These are phyloP conservation scores for Clarias platycephalus DNA, from an alignment of 2,797 vertebrate genomes.

Conservation along the genomic window DNA sequence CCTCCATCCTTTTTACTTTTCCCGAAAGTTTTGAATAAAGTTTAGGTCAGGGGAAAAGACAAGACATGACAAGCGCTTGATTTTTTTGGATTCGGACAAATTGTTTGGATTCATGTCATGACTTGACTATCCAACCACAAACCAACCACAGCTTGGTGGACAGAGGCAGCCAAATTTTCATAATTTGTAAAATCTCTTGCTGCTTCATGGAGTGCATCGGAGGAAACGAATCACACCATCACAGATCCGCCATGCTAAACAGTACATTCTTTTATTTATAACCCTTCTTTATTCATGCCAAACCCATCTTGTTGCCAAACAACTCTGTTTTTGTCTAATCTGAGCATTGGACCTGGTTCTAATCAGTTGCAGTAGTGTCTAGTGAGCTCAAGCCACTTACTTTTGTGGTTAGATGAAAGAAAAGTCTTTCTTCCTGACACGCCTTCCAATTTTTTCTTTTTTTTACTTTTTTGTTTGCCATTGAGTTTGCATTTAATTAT, in stretches of 20 bases:
- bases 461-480: not conserved
- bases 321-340: not conserved
- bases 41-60: not conserved
- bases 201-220: not conserved
- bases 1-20: not conserved
- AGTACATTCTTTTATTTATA: not conserved
- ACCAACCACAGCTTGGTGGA: not conserved
- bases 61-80: not conserved
- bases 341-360: not conserved
- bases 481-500: not conserved
- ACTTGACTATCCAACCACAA: not conserved
- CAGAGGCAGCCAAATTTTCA: not conserved
- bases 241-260: not conserved
- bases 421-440: not conserved
- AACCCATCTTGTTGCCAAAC: constrained; percentile 16
- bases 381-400: not conserved
- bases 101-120: not conserved
- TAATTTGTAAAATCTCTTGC: not conserved
- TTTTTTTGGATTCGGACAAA: not conserved
- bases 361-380: constrained; percentile 17
- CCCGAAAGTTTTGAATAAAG: not conserved
- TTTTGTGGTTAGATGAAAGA: constrained; percentile 22
- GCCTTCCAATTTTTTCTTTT: not conserved
- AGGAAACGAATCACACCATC: no score
- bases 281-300: not conserved